Percentiles rank a stretch among this genome's conserved stretches.
Evolutionary conservation across 2,888 invertebrate genomes (phyloP).

Genomic region (Spialia ferax): DNA sequence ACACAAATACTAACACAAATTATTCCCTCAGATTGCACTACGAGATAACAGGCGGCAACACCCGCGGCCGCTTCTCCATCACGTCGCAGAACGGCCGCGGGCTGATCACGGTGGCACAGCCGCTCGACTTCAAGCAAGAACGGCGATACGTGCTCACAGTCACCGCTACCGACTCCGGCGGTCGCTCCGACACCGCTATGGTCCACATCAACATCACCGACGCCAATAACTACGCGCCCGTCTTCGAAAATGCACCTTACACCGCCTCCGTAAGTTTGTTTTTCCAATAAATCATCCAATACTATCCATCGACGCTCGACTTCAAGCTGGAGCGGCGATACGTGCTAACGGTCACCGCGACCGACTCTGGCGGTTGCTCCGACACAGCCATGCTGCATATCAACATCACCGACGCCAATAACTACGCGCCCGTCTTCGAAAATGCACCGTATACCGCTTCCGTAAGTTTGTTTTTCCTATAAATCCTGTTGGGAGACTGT

Average conservation of each 20-base stretch:
- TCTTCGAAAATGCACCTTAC: conserved; percentile 97
- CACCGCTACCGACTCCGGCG: conserved; percentile 96
- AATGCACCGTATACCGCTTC: conserved; percentile 96
- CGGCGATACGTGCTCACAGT: conserved; percentile 94
- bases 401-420: conserved; percentile 97
- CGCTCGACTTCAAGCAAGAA: conserved; percentile 97
- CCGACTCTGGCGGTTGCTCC: conserved; percentile 95
- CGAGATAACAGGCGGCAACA: conserved; percentile 94
- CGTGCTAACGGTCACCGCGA: conserved; percentile 93
- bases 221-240: conserved; percentile 97
- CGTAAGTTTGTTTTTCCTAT: conserved; percentile 65
- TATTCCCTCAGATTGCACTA: conserved; percentile 88
- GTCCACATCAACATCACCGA: conserved; percentile 97
- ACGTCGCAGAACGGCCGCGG: conserved; percentile 96
- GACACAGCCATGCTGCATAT: conserved; percentile 97
- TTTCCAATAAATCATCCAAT: background rate
- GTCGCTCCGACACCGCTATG: conserved; percentile 94
- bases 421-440: conserved; percentile 97
- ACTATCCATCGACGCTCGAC: too few species aligned
- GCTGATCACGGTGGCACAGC: conserved; percentile 94
- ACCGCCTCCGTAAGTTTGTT: conserved; percentile 89
- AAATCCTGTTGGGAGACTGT: too few species aligned
- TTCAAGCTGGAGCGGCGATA: conserved; percentile 97
- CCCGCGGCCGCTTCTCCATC: conserved; percentile 94
- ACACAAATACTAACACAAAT: background rate